These are phyloP conservation scores for Amphibalanus amphitrite DNA, from an alignment of 1,140 invertebrate genomes.

Conservation along the genomic window DNA sequence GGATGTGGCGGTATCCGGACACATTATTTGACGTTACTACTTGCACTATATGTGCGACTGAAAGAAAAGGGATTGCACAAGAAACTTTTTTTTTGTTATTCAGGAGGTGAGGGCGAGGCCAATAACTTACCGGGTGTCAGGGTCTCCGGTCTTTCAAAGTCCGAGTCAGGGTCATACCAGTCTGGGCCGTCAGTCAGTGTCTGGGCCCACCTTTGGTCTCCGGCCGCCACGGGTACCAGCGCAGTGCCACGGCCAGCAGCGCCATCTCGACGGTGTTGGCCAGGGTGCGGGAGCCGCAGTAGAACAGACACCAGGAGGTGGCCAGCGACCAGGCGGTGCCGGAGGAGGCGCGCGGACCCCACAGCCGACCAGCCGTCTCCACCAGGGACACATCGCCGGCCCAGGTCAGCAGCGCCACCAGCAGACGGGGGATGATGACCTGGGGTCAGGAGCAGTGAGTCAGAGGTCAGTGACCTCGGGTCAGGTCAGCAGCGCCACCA, in stretches of 20 bases:
- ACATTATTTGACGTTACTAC: no score
- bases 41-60: no score
- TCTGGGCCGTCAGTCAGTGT: no score
- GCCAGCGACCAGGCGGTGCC: constrained; percentile 6
- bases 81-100: no score
- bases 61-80: no score
- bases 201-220: no score
- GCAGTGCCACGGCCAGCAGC: constrained; percentile 56
- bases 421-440: not conserved
- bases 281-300: constrained; percentile 63
- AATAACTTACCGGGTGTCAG: no score
- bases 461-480: not conserved
- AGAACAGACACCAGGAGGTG: constrained; percentile 75
- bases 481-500: not conserved
- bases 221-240: constrained; percentile 38
- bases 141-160: no score
- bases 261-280: constrained; percentile 67
- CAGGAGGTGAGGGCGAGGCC: no score
- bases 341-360: not conserved
- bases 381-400: not conserved
- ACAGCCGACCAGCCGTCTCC: not conserved
- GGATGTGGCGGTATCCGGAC: no score
- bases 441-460: not conserved
- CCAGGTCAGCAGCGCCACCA: not conserved
- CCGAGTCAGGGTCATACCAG: no score